Conservation (phyloP, 1,140 invertebrate species). For the Calosoma granatense region DNA sequence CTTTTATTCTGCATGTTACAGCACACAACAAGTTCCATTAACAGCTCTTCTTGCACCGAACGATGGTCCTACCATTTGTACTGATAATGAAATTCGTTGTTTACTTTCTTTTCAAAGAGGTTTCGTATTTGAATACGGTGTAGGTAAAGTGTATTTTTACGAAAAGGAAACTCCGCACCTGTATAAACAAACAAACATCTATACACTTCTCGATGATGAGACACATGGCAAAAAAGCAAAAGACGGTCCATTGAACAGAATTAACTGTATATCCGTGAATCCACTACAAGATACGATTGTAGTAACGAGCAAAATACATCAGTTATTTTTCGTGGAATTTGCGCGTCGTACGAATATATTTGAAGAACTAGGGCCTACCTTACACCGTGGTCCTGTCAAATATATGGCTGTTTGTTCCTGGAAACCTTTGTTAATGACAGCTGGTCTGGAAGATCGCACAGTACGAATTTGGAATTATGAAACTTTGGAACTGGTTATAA, state of each 20-base stretch:
- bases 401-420: conserved; percentile 72
- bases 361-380: conserved; percentile 51
- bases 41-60: background rate
- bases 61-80: background rate
- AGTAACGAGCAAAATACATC: conserved; percentile 50
- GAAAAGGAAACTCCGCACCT: conserved; percentile 50
- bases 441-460: conserved; percentile 66
- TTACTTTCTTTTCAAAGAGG: conserved; percentile 46
- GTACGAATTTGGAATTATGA: conserved; percentile 87
- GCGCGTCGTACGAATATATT: too few species aligned
- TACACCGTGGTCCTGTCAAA: conserved; percentile 71
- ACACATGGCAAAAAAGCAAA: conserved; percentile 12
- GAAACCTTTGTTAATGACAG: conserved; percentile 82
- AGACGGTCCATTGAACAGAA: conserved; percentile 33
- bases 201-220: conserved; percentile 37
- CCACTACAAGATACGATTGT: conserved; percentile 44
- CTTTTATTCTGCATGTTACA: too few species aligned
- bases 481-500: conserved; percentile 30
- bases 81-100: conserved; percentile 35
- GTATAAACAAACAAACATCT: conserved; percentile 49
- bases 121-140: conserved; percentile 47
- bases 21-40: background rate
- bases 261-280: conserved; percentile 46
- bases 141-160: conserved; percentile 51
- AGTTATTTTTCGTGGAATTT: conserved; percentile 45